Evolutionary conservation across 1,140 invertebrate genomes (phyloP).

Genomic region (Trachymyrmex cornetzi): DNA sequence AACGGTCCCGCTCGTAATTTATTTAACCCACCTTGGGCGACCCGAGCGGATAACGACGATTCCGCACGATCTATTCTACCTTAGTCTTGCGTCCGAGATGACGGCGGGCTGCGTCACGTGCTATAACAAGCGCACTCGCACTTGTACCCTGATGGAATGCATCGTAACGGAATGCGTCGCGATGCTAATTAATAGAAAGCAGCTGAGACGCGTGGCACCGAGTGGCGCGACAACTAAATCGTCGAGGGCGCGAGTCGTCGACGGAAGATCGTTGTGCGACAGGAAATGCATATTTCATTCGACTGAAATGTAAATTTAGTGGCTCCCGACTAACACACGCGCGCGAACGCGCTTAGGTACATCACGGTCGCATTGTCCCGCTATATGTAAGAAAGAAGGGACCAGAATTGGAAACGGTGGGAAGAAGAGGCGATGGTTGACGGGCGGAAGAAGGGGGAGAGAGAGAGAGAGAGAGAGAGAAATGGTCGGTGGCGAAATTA

Average conservation of each 20-base stretch:
- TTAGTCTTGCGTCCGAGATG: conserved; percentile 25
- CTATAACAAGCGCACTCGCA: conserved; percentile 28
- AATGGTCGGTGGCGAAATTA: conserved; percentile 49
- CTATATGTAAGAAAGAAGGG: conserved; percentile 55
- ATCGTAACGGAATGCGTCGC: conserved; percentile 25
- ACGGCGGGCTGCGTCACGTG: conserved; percentile 39
- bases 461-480: neutral
- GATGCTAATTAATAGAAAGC: conserved; percentile 62
- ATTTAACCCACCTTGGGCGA: conserved; percentile 27
- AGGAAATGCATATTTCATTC: conserved; percentile 82
- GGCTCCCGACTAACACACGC: conserved; percentile 57
- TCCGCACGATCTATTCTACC: conserved; percentile 19
- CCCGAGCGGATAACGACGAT: conserved; percentile 41
- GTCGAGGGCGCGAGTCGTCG: conserved; percentile 9
- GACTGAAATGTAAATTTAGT: conserved; percentile 79
- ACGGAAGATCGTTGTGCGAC: conserved; percentile 73
- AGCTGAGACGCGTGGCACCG: conserved; percentile 35
- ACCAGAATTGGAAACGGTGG: conserved; percentile 51
- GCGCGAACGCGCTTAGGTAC: conserved; percentile 68
- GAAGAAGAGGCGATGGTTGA: neutral
- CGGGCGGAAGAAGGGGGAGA: neutral
- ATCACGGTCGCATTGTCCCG: conserved; percentile 51
- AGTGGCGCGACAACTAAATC: conserved; percentile 15
- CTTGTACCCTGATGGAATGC: neutral
- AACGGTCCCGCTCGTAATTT: conserved; percentile 50